A percentile compares a stretch with the other conserved stretches of the same genome.
These are phyloP conservation scores for Megaptera novaeangliae DNA, from an alignment of 2,113 vertebrate genomes.

Conservation along the genomic window DNA sequence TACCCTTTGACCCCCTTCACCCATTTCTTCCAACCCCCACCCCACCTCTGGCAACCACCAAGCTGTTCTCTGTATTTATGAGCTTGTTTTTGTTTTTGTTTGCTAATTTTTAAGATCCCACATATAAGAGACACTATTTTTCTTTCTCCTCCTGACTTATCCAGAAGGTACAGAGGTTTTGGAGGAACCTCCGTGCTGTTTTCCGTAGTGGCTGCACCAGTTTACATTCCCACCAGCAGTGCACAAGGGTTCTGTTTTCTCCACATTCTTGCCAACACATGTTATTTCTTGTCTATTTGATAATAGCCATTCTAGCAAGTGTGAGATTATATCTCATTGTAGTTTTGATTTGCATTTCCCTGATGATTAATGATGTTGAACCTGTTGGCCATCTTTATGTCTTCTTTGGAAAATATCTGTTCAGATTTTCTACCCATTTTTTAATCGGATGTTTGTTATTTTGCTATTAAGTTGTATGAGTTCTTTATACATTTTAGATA, in stretches of 20 bases:
- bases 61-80: background rate
- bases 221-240: background rate
- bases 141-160: background rate
- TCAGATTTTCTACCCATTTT: background rate
- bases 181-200: background rate
- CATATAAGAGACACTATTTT: background rate
- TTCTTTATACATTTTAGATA: background rate
- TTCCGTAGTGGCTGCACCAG: background rate
- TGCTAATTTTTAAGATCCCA: background rate
- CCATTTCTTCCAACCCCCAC: background rate
- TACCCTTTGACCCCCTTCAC: background rate
- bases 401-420: background rate
- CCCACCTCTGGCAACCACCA: background rate
- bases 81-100: background rate
- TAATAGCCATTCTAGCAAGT: background rate
- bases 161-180: background rate
- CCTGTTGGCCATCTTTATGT: background rate
- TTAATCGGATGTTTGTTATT: background rate
- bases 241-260: background rate
- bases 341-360: background rate
- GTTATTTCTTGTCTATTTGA: background rate
- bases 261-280: background rate
- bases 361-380: background rate
- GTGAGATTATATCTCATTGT: background rate
- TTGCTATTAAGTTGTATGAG: background rate